These are phyloP conservation scores for Subanguina moxae DNA, from an alignment of 1,140 invertebrate genomes.

Conservation along the genomic window DNA sequence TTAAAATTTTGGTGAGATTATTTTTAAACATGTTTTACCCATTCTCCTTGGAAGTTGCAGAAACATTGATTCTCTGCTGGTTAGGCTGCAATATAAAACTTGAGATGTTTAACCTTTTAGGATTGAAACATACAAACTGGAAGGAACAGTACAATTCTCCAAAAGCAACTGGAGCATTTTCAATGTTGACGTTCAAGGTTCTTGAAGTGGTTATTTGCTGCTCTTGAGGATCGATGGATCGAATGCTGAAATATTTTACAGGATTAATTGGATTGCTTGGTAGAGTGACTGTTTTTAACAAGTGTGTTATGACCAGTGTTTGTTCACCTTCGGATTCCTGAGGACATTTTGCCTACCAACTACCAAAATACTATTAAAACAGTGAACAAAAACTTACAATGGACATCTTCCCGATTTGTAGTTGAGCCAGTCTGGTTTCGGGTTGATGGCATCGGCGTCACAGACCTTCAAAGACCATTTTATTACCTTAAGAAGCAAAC, in stretches of 20 bases:
- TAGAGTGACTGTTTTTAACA: too few species aligned
- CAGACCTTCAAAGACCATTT: background rate
- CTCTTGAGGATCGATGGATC: slow-evolving; percentile 49
- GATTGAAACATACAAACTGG: too few species aligned
- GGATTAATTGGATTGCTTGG: too few species aligned
- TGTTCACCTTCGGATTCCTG: too few species aligned
- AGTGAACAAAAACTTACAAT: slow-evolving; percentile 26
- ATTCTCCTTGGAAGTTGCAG: slow-evolving; percentile 22
- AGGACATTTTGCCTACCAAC: too few species aligned
- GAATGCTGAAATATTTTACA: slow-evolving; percentile 39
- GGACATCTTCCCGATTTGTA: slow-evolving; percentile 55
- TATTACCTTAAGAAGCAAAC: too few species aligned
- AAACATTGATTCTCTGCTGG: slow-evolving; percentile 33
- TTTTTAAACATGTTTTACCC: slow-evolving; percentile 17
- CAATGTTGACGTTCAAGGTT: slow-evolving; percentile 45
- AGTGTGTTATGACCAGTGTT: too few species aligned
- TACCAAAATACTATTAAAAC: too few species aligned
- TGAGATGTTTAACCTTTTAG: too few species aligned
- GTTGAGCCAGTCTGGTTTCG: slow-evolving; percentile 52
- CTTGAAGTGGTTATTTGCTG: slow-evolving; percentile 56
- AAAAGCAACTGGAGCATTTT: slow-evolving; percentile 44
- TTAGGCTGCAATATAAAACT: too few species aligned
- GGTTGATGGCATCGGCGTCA: slow-evolving; percentile 30
- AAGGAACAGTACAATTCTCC: slow-evolving; percentile 41
- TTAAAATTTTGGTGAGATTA: too few species aligned